A percentile compares a stretch with the other conserved stretches of the same genome.
Evolutionary conservation across 2,113 vertebrate species (phyloP).

Genomic region (Erythrolamprus reginae): DNA sequence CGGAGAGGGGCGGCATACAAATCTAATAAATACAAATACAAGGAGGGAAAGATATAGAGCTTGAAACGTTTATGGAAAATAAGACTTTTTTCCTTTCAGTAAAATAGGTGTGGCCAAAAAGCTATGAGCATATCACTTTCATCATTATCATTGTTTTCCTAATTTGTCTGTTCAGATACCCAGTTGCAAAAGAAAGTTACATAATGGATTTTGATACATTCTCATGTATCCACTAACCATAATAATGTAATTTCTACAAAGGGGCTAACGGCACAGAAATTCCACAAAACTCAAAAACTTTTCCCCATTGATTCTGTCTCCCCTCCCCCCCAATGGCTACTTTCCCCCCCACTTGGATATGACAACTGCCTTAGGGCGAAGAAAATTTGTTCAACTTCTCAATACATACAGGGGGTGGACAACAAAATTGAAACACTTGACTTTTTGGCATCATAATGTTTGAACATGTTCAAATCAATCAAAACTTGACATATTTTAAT

Average conservation of each 20-base stretch:
- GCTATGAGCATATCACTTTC: not conserved
- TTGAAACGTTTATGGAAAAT: not conserved
- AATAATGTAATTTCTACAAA: not conserved
- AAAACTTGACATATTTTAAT: too few relatives aligned
- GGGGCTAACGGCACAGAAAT: not conserved
- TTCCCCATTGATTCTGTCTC: not conserved
- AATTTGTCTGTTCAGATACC: not conserved
- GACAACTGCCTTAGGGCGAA: not conserved
- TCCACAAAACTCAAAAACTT: not conserved
- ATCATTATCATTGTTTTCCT: not conserved
- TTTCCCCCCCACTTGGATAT: not conserved
- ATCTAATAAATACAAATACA: too few relatives aligned
- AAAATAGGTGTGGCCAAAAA: too few relatives aligned
- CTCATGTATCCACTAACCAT: not conserved
- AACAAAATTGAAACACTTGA: too few relatives aligned
- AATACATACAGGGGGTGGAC: too few relatives aligned
- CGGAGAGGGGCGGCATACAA: too few relatives aligned
- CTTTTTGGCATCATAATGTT: too few relatives aligned
- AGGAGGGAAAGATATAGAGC: not conserved
- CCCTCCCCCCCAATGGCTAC: not conserved
- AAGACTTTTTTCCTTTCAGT: not conserved
- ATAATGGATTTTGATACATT: not conserved
- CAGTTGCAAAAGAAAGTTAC: not conserved
- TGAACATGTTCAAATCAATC: too few relatives aligned
- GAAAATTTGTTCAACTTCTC: not conserved